A percentile compares a stretch with the other conserved stretches of the same genome.
These are phyloP conservation scores for Remorina albescens DNA, from an alignment of 2,797 vertebrate species.

Conservation along the genomic window DNA sequence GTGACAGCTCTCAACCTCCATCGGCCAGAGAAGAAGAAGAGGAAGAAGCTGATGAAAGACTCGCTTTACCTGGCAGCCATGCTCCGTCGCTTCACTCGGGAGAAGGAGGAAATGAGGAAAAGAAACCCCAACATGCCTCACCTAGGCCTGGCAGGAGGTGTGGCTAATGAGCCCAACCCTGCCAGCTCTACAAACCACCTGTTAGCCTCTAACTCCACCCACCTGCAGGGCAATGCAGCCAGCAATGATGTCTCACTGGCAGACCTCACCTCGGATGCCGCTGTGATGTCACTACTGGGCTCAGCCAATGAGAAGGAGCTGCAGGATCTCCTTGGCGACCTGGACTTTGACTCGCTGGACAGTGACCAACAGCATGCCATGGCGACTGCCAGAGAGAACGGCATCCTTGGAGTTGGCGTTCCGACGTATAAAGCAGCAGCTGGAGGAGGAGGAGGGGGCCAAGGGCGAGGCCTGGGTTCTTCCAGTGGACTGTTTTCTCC, in stretches of 20 bases:
- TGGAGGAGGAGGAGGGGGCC: slow-evolving; percentile 60
- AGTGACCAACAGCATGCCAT: slow-evolving; percentile 79
- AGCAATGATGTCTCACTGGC: slow-evolving; percentile 75
- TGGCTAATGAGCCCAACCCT: slow-evolving; percentile 68
- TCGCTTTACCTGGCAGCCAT: slow-evolving; percentile 94
- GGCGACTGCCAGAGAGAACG: slow-evolving; percentile 89
- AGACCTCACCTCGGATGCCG: slow-evolving; percentile 87
- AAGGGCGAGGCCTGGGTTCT: slow-evolving; percentile 81
- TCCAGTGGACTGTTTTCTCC: slow-evolving; percentile 88
- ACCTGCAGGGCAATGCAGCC: slow-evolving; percentile 56
- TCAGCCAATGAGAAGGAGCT: slow-evolving; percentile 94
- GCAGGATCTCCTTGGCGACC: slow-evolving; percentile 92
- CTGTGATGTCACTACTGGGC: slow-evolving; percentile 94
- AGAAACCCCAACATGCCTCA: slow-evolving; percentile 71
- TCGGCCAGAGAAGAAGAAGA: slow-evolving; percentile 95
- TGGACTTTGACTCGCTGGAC: slow-evolving; percentile 92
- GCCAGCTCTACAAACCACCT: slow-evolving; percentile 81
- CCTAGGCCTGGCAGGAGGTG: slow-evolving; percentile 71
- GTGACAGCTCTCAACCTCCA: slow-evolving; percentile 84
- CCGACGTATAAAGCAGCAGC: slow-evolving; percentile 52
- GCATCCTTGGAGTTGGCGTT: slow-evolving; percentile 77
- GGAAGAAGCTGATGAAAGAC: slow-evolving; percentile 96
- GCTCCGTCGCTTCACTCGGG: slow-evolving; percentile 94
- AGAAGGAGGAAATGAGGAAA: slow-evolving; percentile 93
- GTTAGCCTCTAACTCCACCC: slow-evolving; percentile 73